phyloP scores from a whole-genome alignment of 2,113 vertebrate species.

The Mormoops blainvillei region DNA sequence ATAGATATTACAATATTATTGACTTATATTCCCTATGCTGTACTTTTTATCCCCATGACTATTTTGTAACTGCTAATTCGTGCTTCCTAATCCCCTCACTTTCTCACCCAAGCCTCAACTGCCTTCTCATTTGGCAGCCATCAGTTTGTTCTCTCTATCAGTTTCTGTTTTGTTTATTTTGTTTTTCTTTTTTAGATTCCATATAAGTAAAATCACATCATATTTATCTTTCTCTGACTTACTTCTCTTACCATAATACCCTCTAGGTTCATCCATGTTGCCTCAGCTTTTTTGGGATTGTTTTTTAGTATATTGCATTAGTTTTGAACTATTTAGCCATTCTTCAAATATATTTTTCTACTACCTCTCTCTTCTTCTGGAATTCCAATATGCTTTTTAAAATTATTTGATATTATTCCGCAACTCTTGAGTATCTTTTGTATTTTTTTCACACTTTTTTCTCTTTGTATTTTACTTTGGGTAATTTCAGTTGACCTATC shows the following conservation, averaged over 20 bases:
- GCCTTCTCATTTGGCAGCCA: background rate
- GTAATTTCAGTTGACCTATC: background rate
- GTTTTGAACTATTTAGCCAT: background rate
- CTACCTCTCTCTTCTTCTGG: background rate
- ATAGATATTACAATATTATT: background rate
- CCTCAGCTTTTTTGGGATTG: background rate
- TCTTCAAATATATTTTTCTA: background rate
- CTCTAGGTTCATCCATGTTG: background rate
- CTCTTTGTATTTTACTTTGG: background rate
- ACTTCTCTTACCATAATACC: background rate
- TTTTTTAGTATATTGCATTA: background rate
- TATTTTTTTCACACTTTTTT: background rate
- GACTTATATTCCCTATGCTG: background rate
- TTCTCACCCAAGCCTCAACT: background rate
- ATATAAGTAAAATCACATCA: background rate
- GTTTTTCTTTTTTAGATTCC: background rate
- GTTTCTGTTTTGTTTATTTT: background rate
- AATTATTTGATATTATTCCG: background rate
- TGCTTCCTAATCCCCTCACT: background rate
- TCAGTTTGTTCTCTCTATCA: background rate
- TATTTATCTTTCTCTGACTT: background rate
- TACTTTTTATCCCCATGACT: background rate
- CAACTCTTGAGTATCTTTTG: background rate
- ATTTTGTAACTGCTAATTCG: background rate
- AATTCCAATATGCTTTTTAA: background rate